Conservation (phyloP, 1,140 invertebrate genomes). For the Oscheius sp. region DNA sequence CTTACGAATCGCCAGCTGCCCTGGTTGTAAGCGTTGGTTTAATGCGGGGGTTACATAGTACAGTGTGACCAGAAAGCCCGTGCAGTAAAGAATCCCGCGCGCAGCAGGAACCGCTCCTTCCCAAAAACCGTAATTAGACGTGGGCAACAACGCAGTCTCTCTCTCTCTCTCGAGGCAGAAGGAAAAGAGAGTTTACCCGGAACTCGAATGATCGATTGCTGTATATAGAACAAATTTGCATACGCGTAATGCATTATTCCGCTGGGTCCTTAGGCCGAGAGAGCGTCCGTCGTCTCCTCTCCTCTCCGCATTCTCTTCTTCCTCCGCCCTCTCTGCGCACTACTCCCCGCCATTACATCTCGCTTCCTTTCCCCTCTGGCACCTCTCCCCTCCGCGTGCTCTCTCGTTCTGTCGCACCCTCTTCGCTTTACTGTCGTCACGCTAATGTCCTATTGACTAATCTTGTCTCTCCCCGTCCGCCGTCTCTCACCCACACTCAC, state of each 20-base stretch:
- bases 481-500: background rate
- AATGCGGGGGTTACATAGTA: too few relatives aligned
- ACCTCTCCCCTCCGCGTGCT: background rate
- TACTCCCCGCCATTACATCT: background rate
- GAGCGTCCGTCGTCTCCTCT: background rate
- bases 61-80: too few relatives aligned
- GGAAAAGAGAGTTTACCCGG: too few relatives aligned
- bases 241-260: constrained; percentile 11
- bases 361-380: background rate
- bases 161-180: too few relatives aligned
- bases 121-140: too few relatives aligned
- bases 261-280: background rate
- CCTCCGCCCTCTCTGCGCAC: background rate
- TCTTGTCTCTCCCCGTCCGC: background rate
- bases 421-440: constrained; percentile 4
- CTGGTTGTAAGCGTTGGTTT: too few relatives aligned
- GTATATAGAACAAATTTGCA: constrained; percentile 9
- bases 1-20: too few relatives aligned
- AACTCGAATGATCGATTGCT: constrained; percentile 4
- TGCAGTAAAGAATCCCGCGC: too few relatives aligned
- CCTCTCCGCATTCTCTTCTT: background rate
- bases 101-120: too few relatives aligned
- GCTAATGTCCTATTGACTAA: constrained; percentile 6
- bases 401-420: constrained; percentile 1
- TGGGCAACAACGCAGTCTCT: too few relatives aligned